These are phyloP conservation scores for Chymomyza amoena DNA, from an alignment of 2,888 invertebrate species.

Conservation along the genomic window DNA sequence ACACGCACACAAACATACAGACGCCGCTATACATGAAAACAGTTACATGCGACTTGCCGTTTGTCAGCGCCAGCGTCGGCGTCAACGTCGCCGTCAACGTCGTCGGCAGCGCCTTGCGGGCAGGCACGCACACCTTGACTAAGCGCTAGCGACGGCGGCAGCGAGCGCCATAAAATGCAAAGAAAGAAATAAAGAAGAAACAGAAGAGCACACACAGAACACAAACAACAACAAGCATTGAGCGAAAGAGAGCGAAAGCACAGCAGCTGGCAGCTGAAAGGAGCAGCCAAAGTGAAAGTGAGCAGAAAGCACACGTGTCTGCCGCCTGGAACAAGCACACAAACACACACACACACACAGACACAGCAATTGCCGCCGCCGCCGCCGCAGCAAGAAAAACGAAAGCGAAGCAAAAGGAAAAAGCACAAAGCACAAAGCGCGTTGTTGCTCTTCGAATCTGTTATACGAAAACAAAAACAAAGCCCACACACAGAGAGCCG, in stretches of 20 bases:
- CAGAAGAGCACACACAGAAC: conserved; percentile 14
- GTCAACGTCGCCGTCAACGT: conserved; percentile 26
- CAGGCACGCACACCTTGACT: conserved; percentile 64
- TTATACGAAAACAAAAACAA: conserved; percentile 61
- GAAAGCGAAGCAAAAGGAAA: conserved; percentile 51
- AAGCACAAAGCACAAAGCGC: conserved; percentile 49
- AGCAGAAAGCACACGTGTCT: conserved; percentile 71
- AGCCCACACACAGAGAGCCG: conserved; percentile 38
- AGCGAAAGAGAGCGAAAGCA: conserved; percentile 23
- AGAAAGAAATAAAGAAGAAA: conserved; percentile 42
- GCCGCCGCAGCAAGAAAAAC: conserved; percentile 35
- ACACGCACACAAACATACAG: conserved; percentile 20
- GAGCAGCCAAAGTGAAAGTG: conserved; percentile 63
- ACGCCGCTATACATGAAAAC: conserved; percentile 10
- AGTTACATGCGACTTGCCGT: conserved; percentile 35
- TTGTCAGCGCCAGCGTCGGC: conserved; percentile 24
- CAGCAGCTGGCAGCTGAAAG: conserved; percentile 43
- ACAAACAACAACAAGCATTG: conserved; percentile 5
- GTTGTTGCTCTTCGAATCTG: conserved; percentile 44
- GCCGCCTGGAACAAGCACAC: conserved; percentile 42
- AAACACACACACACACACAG: conserved; percentile 37
- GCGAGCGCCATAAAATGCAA: conserved; percentile 41
- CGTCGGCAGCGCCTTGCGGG: conserved; percentile 53
- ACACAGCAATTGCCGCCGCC: conserved; percentile 42
- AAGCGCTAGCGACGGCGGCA: conserved; percentile 6